Evolutionary conservation across 2,113 vertebrate species (phyloP), one percentile per base, ranked within the genome.

Genomic region (Pycnonotus jocosus): DNA sequence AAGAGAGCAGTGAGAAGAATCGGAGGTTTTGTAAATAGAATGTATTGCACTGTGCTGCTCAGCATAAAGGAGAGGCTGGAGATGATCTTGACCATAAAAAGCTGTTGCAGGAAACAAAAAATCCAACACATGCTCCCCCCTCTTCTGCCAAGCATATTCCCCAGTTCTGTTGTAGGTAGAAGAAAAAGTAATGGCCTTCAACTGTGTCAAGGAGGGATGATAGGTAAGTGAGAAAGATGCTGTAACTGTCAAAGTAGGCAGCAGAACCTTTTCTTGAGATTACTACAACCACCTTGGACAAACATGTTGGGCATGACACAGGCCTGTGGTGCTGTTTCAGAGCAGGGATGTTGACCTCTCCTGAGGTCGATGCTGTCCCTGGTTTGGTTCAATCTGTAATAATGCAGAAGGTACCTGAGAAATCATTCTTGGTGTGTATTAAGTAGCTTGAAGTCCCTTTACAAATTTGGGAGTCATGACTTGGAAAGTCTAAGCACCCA

Each of bases 111-210:
- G 47, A 12, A 28, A 58, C 7, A 7, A 22, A 44, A 22, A 18
- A 7, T 1, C 0, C 14, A 72, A 19, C 9, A 38, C 3, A 8
- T 37, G 21, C 4, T 37, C 6, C 27, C 16, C 12, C 19, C 8
- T 56, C 35, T 60, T 69, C 10, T n/a, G 11, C 48, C 31, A 37
- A 37, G 15, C 27, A 16, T 61, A 28, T 60, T 82, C 10, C 6
- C 7, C 24, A n/a, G 24, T 88, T 90, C 40, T 8, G 1, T 12
- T 90, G 33, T 61, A 72, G 37, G 37, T 19, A 53, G 50, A 83
- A 92, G 13, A 73, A 57, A 88, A 82, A 54, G 37, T 31, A 53
- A 76, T 33, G 37, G 50, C 17, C 35, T 79, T 85, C 42, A 25
- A 0, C 35, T 93, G 51, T 62, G 38, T 37, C n/a, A 25, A 56